Base-by-base conservation (phyloP, 2,797 vertebrate species). In the Bucorvus abyssinicus region DNA sequence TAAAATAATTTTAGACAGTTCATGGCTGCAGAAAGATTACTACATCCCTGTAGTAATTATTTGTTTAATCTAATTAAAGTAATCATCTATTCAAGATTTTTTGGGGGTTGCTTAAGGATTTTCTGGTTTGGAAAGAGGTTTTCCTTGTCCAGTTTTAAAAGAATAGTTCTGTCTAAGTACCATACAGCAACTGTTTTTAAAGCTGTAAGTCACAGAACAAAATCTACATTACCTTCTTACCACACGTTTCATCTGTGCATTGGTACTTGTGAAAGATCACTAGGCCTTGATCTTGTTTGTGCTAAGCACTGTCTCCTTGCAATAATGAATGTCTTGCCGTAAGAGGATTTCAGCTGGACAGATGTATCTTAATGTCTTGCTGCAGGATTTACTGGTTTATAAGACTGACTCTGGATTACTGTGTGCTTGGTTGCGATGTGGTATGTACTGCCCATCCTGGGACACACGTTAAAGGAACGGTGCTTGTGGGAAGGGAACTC, bases 321-420 rank as follows among this genome's bases (percentile, higher is more conserved):
- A 76, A 4, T 96, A 95, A 96, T 87, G 85, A 96, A 84, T 70
- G 78, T 91, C 75, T 40, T 69, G 85, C 73, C 94, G 22, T 96
- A 96, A 97, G 96, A 96, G 89, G 97, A 96, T 97, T 97, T 96
- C 84, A 84, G 74, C 92, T 88, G 90, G 93, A 81, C 96, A 94
- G 95, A 92, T 95, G 94, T 88, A 95, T 92, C 94, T 96, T 96
- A 92, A 94, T 95, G 95, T 84, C 85, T 95, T 93, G 67, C 89
- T 89, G 89, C 63, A 86, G 92, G 96, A 96, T 97, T 97, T 96
- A 45, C 78, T 93, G 84, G 75, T 96, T 94, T 93, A 32, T 96
- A 91, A 79, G 57, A 73, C 61, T 75, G 84, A 68, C 69, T 90
- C 60, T 84, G 93, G 94, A 95, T 96, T 95, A 93, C 49, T 82